Base-by-base conservation (phyloP, 2,888 invertebrate species). In the Callimorpha dominula region DNA sequence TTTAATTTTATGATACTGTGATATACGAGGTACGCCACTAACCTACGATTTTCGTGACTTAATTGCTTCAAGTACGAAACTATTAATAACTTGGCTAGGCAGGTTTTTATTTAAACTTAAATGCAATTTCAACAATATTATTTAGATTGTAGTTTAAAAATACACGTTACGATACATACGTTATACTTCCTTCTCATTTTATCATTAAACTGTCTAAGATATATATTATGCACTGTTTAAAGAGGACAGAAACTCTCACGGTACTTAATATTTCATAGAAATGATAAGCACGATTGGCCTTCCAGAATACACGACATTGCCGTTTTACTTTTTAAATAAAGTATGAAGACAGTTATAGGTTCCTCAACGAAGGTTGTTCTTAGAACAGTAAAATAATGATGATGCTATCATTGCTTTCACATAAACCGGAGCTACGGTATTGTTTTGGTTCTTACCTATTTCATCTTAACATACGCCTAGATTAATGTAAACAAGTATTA, bases 251-350 rank as follows among this genome's bases (percentile, higher is more conserved):
- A 20, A 73, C 57, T 71, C 65, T 76, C 78, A 65, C 66, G 65
- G 67, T 76, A 57, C 31, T 7, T 31, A 79, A 64, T 74, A 73
- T 66, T 80, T 81, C 73, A 70, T n/a, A 75, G 74, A 73, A 79
- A 75, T 69, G 66, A 73, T 73, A 78, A 79, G 62, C 68, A 60
- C 63, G 66, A 71, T 63, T 65, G 73, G 60, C 81, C 77, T 79
- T 81, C 65, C 17, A 68, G 9, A 68, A 46, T 65, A 67, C 64
- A 72, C 54, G 63, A 73, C 49, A 54, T 31, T 52, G 42, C 40
- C 50, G 46, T 52, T 52, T 71, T 42, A 40, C 65, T 65, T 49
- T 15, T 49, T 1, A 49, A 65, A 65, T 62, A 60, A 68, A 54
- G 50, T 65, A 77, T 67, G 64, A 65, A 69, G 42, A 67, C 67